Percentiles rank a stretch among this genome's conserved stretches.
Evolutionary conservation across 2,888 invertebrate species (phyloP).

Genomic region (Apamea epomidion): DNA sequence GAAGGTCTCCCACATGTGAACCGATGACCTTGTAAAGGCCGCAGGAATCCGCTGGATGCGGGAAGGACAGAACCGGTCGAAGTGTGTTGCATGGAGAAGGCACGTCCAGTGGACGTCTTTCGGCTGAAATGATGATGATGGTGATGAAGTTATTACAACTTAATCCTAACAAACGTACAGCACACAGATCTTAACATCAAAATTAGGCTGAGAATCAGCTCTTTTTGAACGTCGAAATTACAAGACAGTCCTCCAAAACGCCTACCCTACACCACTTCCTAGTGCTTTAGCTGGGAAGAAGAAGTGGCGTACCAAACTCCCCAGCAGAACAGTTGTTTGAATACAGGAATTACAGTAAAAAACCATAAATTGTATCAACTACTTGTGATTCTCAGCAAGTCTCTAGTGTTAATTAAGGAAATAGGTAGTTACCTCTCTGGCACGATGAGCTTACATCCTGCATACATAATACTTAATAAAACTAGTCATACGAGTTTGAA

Average conservation of each 20-base stretch:
- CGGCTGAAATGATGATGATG: too few relatives aligned
- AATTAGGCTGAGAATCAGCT: background rate
- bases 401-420: slow-evolving; percentile 17
- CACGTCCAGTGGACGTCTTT: too few relatives aligned
- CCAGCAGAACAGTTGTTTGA: background rate
- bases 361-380: background rate
- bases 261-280: background rate
- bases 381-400: background rate
- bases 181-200: background rate
- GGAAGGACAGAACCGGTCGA: too few relatives aligned
- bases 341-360: background rate
- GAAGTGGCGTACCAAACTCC: background rate
- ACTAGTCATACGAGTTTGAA: background rate
- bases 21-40: too few relatives aligned
- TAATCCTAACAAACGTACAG: background rate
- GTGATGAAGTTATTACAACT: background rate
- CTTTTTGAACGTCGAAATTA: background rate
- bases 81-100: too few relatives aligned
- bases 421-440: background rate
- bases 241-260: background rate
- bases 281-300: background rate
- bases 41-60: too few relatives aligned
- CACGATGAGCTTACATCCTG: slow-evolving; percentile 5
- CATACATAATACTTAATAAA: background rate
- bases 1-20: too few relatives aligned